Evolutionary conservation across 2,113 vertebrate genomes (phyloP), one percentile per base, ranked within the genome.

Genomic region (Forbesichthys agassizii): DNA sequence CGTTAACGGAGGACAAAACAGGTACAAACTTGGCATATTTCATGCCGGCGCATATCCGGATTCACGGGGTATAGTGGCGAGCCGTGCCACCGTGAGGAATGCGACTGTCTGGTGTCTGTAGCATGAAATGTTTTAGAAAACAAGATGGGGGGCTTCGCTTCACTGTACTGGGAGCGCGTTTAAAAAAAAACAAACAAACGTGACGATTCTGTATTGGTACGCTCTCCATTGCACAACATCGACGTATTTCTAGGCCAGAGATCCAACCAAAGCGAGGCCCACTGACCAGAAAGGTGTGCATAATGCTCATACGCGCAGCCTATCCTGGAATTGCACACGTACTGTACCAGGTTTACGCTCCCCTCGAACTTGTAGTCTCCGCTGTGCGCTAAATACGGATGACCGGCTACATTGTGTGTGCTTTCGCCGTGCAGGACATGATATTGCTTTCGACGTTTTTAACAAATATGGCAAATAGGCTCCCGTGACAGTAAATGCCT

Each of bases 21-120:
- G 90, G 91, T 92, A 93, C 73, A 86, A 80, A 84, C 76, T 79
- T 66, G 60, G 47, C 65, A n/a, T n/a, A 54, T 64, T 79, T 70
- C 60, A 66, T 53, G 72, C 47, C 55, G 33, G 66, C 66, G 71
- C 75, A 75, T 62, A 80, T 83, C 82, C 76, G 74, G 84, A 74
- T 66, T 33, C 53, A 81, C 58, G 52, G 58, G 66, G 68, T 48
- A 52, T 49, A 20, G 69, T 63, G 49, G 53, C 57, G 46, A 52
- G 52, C 53, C 61, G 51, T 64, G 66, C 66, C 51, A 59, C 55
- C 20, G 53, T 74, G 68, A 53, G 16, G 65, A 64, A 68, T 52
- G 73, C 69, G 65, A 20, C 71, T 79, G 80, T 83, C 73, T 74
- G 74, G 58, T 66, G 74, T 2, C 2, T 14, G 54, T 16, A 9